These are phyloP conservation scores for Phymastichus coffea DNA, from an alignment of 1,140 invertebrate species.

Conservation along the genomic window DNA sequence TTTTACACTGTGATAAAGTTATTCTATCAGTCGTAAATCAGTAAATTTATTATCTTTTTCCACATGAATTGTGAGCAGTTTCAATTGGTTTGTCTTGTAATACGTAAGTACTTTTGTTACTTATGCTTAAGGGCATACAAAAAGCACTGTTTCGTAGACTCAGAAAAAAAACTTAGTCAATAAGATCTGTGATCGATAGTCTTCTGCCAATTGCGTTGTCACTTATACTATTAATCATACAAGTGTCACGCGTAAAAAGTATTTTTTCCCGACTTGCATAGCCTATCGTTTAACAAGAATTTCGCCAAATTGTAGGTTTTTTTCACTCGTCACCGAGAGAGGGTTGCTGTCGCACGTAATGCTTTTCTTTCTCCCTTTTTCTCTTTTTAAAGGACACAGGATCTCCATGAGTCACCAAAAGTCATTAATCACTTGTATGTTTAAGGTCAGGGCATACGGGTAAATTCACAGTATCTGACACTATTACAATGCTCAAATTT, in stretches of 20 bases:
- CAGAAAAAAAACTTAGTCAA: too few relatives aligned
- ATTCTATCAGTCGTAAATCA: too few relatives aligned
- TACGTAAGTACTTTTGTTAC: too few relatives aligned
- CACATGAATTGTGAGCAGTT: too few relatives aligned
- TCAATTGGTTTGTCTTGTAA: too few relatives aligned
- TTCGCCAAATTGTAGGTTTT: conserved; percentile 30
- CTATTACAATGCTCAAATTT: not conserved
- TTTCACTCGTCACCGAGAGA: conserved; percentile 23
- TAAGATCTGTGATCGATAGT: conserved; percentile 16
- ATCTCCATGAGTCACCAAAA: conserved; percentile 10
- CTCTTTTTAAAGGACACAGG: not conserved
- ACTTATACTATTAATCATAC: conserved; percentile 21
- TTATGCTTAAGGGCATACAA: too few relatives aligned
- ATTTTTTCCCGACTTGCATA: conserved; percentile 5
- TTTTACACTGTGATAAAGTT: too few relatives aligned
- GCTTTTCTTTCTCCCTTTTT: not conserved
- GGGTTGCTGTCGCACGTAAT: conserved; percentile 15
- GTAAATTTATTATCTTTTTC: too few relatives aligned
- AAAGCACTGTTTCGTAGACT: too few relatives aligned
- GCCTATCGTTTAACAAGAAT: conserved; percentile 28
- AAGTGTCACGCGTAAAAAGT: not conserved
- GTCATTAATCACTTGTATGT: conserved; percentile 23
- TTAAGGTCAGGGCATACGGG: not conserved
- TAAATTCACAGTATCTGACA: conserved; percentile 11
- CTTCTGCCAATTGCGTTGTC: conserved; percentile 20